Evolutionary conservation across 1,140 invertebrate species (phyloP).

Genomic region (Colletes gigas): DNA sequence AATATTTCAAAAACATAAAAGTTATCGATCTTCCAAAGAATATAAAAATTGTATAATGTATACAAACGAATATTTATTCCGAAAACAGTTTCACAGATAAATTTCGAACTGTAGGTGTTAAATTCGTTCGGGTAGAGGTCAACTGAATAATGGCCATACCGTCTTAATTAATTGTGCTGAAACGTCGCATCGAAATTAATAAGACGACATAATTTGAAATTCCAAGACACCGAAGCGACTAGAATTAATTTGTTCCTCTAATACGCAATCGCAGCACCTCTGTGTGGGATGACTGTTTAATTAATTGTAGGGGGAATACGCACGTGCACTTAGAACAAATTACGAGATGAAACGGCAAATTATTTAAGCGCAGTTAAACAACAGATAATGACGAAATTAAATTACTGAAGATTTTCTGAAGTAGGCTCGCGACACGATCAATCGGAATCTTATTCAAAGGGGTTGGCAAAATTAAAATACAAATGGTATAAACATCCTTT

Average conservation of each 20-base stretch:
- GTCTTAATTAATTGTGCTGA: constrained; percentile 36
- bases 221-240: neutral
- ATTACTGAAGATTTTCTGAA: too few relatives aligned
- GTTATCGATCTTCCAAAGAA: too few relatives aligned
- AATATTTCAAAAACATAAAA: neutral
- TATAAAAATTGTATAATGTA: too few relatives aligned
- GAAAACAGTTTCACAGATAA: constrained; percentile 35
- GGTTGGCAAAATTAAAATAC: too few relatives aligned
- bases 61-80: too few relatives aligned
- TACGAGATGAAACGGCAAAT: too few relatives aligned
- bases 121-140: constrained; percentile 42
- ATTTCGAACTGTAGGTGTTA: constrained; percentile 7
- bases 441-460: too few relatives aligned
- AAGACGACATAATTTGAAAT: constrained; percentile 21
- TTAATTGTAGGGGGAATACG: neutral
- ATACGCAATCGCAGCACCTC: neutral
- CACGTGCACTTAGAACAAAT: too few relatives aligned
- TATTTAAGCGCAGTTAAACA: too few relatives aligned
- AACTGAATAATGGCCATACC: constrained; percentile 45
- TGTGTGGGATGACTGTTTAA: neutral
- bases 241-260: constrained; percentile 25
- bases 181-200: constrained; percentile 20
- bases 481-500: too few relatives aligned
- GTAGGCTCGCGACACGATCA: too few relatives aligned
- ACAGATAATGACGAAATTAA: too few relatives aligned